Evolutionary conservation across 2,888 invertebrate species (phyloP), one percentile per base, ranked within the genome.

Genomic region (Deladenus siricidicola): DNA sequence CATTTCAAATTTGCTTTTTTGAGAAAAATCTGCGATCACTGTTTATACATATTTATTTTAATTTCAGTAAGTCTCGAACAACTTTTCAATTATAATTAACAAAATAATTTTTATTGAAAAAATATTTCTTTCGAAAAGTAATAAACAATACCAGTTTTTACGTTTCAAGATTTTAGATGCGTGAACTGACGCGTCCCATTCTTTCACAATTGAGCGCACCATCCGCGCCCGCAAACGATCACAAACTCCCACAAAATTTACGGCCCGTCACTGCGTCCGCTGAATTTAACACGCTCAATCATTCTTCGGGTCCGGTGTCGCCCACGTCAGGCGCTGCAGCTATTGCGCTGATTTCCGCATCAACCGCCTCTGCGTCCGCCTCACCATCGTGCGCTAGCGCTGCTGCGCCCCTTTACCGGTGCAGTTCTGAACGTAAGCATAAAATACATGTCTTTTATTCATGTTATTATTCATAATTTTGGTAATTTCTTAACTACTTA

Each of bases 121-220:
- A 43, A 19, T 21, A 49, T 49, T 49, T n/a, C 26, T 19, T 49
- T 14, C 29, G 49, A 17, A 49, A 28, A 28, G 17, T 17, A 19
- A 26, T 49, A 47, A 26, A 23, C 17, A 8, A 8, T 49, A 17
- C 17, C 21, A 49, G 17, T 29, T 26, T 4, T 48, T n/a, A 48
- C n/a, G 2, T 3, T 4, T 29, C 6, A 24, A 17, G 10, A 14
- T 69, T 65, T 14, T 52, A 67, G 68, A 67, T 67, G 67, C 50
- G 60, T 29, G 68, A 66, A 47, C 26, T 67, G 24, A 58, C 69
- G 1, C 47, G 58, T 26, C 68, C 67, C 10, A 50, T 52, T 6
- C 39, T 34, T 14, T 6, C 39, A 14, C 39, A 34, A 14, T 34
- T 34, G 39, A 34, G 50, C 50, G n/a, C 50, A 29, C 19, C 50